Conservation (phyloP, 1,140 invertebrate genomes). For the Lasioglossum albipes region DNA sequence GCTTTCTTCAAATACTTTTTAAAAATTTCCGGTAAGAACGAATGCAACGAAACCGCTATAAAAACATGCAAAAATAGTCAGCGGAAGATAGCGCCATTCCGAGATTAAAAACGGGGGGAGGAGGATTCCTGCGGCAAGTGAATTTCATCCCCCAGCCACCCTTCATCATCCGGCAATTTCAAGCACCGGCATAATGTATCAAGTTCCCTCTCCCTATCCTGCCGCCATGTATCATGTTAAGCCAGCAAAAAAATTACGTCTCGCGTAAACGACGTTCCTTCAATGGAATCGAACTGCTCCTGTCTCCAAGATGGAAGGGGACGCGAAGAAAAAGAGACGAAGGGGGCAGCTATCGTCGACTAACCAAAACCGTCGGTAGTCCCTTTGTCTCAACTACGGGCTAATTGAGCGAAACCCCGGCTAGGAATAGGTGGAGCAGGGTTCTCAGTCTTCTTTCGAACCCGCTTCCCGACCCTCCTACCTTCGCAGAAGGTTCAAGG, state of each 20-base stretch:
- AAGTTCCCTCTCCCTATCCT: background rate
- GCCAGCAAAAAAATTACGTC: slow-evolving; percentile 3
- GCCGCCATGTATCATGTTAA: slow-evolving; percentile 1
- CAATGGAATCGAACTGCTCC: background rate
- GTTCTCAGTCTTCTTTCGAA: slow-evolving; percentile 13
- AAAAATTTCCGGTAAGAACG: too few species aligned
- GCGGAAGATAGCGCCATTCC: background rate
- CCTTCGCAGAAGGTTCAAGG: background rate
- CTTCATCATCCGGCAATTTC: background rate
- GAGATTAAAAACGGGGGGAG: too few species aligned
- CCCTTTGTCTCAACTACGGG: slow-evolving; percentile 56
- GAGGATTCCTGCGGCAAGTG: background rate
- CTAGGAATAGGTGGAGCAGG: slow-evolving; percentile 41
- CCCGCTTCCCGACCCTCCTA: slow-evolving; percentile 6
- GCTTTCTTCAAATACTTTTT: too few species aligned
- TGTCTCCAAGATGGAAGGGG: background rate
- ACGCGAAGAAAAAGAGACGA: slow-evolving; percentile 13
- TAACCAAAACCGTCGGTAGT: slow-evolving; percentile 54
- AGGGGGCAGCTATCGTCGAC: slow-evolving; percentile 7
- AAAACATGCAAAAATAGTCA: background rate
- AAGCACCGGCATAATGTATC: slow-evolving; percentile 5
- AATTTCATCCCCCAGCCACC: background rate
- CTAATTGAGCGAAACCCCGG: slow-evolving; percentile 57
- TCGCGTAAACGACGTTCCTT: slow-evolving; percentile 4
- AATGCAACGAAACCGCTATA: background rate